Evolutionary conservation across 2,888 invertebrate genomes (phyloP).

Genomic region (Heliconius hortense): DNA sequence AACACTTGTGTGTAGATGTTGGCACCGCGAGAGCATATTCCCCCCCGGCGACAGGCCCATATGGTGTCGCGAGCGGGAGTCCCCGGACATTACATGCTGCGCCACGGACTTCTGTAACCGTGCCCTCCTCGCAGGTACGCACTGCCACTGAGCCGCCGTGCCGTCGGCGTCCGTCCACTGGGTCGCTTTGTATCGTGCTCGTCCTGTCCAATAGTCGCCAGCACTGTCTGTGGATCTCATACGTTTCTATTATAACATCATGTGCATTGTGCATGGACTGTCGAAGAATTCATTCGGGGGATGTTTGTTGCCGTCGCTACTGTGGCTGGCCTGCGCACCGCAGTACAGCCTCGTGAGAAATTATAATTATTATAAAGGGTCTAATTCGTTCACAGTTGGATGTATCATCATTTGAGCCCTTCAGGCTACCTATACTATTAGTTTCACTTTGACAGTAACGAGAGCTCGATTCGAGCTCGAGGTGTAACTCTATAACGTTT

Average conservation of each 20-base stretch:
- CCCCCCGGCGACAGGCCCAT: constrained; percentile 83
- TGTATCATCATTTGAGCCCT: not conserved
- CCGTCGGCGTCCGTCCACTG: constrained; percentile 57
- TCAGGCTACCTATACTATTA: not conserved
- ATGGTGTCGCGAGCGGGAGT: constrained; percentile 81
- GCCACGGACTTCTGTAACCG: constrained; percentile 87
- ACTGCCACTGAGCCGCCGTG: constrained; percentile 55
- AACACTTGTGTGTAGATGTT: constrained; percentile 78
- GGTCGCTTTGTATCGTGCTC: constrained; percentile 63
- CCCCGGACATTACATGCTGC: constrained; percentile 83
- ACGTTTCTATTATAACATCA: not conserved
- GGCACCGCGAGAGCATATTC: constrained; percentile 80
- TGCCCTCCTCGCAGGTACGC: constrained; percentile 69
- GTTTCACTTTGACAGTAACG: not conserved
- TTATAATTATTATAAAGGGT: not conserved
- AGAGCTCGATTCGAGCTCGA: not conserved
- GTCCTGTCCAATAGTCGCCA: constrained; percentile 60
- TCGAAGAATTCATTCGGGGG: not conserved
- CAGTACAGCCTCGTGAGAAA: not conserved
- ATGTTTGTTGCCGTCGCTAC: not conserved
- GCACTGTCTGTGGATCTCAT: constrained; percentile 11
- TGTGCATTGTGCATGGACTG: constrained; percentile 15
- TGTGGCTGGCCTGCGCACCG: not conserved
- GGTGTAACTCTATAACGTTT: constrained; percentile 17
- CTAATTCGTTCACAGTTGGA: not conserved